phyloP scores from a whole-genome alignment of 2,888 invertebrate genomes.

The Oasisia sp. region DNA sequence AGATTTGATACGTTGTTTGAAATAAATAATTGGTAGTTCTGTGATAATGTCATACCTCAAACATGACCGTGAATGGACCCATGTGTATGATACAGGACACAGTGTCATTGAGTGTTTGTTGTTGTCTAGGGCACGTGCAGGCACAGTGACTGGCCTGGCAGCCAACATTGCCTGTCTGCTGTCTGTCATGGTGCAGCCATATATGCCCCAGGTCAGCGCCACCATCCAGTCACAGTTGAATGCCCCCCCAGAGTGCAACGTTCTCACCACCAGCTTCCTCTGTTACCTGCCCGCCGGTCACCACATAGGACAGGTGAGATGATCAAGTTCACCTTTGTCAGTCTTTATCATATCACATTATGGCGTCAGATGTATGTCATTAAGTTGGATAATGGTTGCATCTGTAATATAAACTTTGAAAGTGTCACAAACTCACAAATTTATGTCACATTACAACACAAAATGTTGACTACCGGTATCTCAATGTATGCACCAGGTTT shows the following conservation, averaged over 20 bases:
- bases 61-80: no score
- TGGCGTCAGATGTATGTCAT: no score
- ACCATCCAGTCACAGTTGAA: slow-evolving; percentile 78
- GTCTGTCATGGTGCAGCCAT: slow-evolving; percentile 85
- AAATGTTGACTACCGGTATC: no score
- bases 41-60: no score
- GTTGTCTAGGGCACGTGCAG: slow-evolving; percentile 73
- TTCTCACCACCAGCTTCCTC: slow-evolving; percentile 60
- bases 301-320: slow-evolving; percentile 77
- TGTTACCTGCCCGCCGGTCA: slow-evolving; percentile 81
- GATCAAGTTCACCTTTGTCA: background rate
- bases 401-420: background rate
- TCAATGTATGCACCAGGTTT: no score
- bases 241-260: slow-evolving; percentile 67
- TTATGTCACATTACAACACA: no score
- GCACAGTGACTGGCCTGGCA: slow-evolving; percentile 86
- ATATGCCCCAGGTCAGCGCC: slow-evolving; percentile 85
- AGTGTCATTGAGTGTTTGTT: background rate
- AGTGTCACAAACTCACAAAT: background rate
- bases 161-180: slow-evolving; percentile 83
- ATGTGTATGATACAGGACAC: no score
- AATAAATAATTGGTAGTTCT: no score
- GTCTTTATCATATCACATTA: background rate
- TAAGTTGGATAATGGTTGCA: background rate
- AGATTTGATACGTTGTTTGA: no score